Evolutionary conservation across 2,888 invertebrate species (phyloP).

Genomic region (Cephus sareptanus): DNA sequence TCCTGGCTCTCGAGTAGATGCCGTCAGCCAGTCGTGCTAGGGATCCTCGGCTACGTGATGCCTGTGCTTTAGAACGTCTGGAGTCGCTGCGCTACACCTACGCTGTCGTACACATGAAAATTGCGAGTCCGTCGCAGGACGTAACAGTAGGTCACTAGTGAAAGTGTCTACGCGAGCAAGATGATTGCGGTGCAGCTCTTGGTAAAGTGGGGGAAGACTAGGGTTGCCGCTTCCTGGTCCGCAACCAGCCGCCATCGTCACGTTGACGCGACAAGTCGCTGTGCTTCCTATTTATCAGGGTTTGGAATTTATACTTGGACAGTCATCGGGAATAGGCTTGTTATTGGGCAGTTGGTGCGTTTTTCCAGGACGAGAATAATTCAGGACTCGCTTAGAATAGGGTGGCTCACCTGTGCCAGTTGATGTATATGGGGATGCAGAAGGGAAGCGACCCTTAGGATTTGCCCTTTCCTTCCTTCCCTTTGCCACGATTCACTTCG

Average conservation of each 20-base stretch:
- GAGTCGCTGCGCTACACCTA: constrained; percentile 19
- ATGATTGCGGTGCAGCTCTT: constrained; percentile 54
- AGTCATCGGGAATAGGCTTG: neutral
- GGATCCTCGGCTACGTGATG: neutral
- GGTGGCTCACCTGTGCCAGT: neutral
- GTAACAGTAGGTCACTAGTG: constrained; percentile 63
- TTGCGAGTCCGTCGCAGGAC: constrained; percentile 11
- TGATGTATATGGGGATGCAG: neutral
- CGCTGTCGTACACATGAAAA: neutral
- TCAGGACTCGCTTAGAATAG: neutral
- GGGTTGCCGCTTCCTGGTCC: constrained; percentile 56
- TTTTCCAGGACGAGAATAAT: neutral
- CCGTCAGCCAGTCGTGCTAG: neutral
- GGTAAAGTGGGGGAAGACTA: constrained; percentile 32
- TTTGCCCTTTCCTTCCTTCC: neutral
- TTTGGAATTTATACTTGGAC: neutral
- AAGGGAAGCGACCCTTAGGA: neutral
- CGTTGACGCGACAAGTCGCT: neutral
- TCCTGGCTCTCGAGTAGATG: neutral
- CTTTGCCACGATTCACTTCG: neutral
- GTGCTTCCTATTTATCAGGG: neutral
- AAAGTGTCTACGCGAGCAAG: constrained; percentile 58
- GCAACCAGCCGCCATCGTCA: constrained; percentile 7
- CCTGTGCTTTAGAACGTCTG: neutral
- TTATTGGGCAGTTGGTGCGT: neutral